Evolutionary conservation across 2,113 vertebrate species (phyloP), one percentile per base, ranked within the genome.

Genomic region (Larimichthys polyactis): DNA sequence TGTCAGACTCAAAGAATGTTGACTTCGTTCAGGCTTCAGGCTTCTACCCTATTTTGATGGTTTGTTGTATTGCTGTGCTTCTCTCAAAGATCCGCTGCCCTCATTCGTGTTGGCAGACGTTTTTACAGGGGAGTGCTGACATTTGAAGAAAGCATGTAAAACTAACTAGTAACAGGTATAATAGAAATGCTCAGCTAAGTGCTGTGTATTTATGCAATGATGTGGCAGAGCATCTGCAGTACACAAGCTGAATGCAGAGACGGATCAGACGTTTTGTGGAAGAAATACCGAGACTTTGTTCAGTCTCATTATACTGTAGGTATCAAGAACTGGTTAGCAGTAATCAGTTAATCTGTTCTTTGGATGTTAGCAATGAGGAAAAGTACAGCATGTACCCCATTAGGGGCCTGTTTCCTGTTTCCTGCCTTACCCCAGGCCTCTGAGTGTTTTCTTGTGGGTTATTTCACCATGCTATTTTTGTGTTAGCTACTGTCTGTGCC

Each of bases 341-440:
- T 49, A 40, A 24, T 58, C 46, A 84, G 27, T 32, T 20, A 27
- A 74, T 78, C 36, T 73, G 16, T 11, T 66, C 11, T 69, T 16
- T 54, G 67, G 27, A 58, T 44, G 32, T 8, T 27, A 29, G 36
- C 19, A 48, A 27, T 62, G 48, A 75, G 40, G 55, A 43, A 59
- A 76, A 75, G 63, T 40, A 48, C 73, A 65, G 52, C 51, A 54
- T 84, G 80, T 84, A 7, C 62, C 32, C 63, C 27, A 66, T 77
- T 72, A 86, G 29, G 20, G 22, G 67, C 32, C 55, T 66, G 44
- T 75, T 90, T 86, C 72, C 81, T 82, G 84, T 80, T 84, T 84
- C 79, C 84, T 88, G 75, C 19, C 55, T 76, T 49, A 36, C 19
- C 48, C 27, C 43, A 32, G 32, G 44, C 36, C 1, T 73, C 40